Conservation (phyloP, 2,113 vertebrate genomes). For the Corythoichthys haematopterus region DNA sequence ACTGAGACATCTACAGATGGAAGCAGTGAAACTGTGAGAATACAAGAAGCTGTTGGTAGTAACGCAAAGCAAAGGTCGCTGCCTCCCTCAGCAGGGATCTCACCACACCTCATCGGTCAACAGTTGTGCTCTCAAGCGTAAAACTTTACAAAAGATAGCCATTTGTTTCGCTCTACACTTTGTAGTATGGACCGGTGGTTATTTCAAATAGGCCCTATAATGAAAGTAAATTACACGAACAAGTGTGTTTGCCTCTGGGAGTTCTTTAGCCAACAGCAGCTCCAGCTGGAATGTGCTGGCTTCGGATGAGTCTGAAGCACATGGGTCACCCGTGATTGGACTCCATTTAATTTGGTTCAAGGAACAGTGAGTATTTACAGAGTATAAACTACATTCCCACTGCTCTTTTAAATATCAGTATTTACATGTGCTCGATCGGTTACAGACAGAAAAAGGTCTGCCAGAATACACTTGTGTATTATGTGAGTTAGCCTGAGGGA, state of each 20-base stretch:
- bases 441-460: conserved; percentile 26
- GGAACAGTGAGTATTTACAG: conserved; percentile 46
- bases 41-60: conserved; percentile 23
- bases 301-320: conserved; percentile 22
- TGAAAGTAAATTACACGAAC: conserved; percentile 15
- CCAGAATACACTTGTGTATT: conserved; percentile 29
- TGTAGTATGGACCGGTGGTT: conserved; percentile 29
- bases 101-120: conserved; percentile 56
- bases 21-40: conserved; percentile 24
- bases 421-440: conserved; percentile 51
- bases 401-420: conserved; percentile 50
- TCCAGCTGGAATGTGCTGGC: conserved; percentile 47
- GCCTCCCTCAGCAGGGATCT: conserved; percentile 17
- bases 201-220: conserved; percentile 43
- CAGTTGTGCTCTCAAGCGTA: conserved; percentile 30
- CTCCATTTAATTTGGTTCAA: conserved; percentile 33
- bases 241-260: conserved; percentile 28
- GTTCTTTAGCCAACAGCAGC: conserved; percentile 19
- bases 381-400: conserved; percentile 51
- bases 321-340: conserved; percentile 35
- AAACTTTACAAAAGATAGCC: conserved; percentile 49
- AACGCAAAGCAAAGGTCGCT: conserved; percentile 26
- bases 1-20: conserved; percentile 12
- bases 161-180: conserved; percentile 33
- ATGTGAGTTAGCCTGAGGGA: conserved; percentile 12